Evolutionary conservation across 2,113 vertebrate genomes (phyloP).

Genomic region (Argyrosomus japonicus): DNA sequence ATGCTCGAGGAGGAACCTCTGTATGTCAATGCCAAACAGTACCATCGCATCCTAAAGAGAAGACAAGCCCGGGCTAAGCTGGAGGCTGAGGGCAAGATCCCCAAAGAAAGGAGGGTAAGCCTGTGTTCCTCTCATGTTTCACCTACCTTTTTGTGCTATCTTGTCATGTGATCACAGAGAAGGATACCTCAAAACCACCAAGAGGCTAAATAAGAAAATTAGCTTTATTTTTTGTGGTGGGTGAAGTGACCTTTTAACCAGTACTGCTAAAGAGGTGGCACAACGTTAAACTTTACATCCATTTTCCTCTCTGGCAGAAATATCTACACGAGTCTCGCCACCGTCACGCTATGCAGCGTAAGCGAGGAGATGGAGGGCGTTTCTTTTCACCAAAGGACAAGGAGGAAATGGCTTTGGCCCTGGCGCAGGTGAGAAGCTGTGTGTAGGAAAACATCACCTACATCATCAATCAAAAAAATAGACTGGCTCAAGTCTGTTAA

Average conservation of each 20-base stretch:
- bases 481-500: neutral
- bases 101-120: constrained; percentile 95
- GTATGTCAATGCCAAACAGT: constrained; percentile 99
- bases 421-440: constrained; percentile 86
- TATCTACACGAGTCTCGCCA: constrained; percentile 97
- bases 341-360: constrained; percentile 96
- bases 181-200: neutral
- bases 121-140: neutral
- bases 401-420: constrained; percentile 87
- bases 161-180: neutral
- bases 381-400: constrained; percentile 99
- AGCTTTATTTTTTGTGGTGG: neutral
- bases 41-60: constrained; percentile 97
- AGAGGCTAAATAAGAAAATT: neutral
- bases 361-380: constrained; percentile 94
- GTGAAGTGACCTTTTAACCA: neutral
- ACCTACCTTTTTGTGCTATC: neutral
- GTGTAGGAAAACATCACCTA: neutral
- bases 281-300: neutral
- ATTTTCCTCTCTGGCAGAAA: constrained; percentile 85
- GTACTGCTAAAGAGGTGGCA: neutral
- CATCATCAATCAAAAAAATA: neutral
- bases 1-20: constrained; percentile 99
- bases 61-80: constrained; percentile 96
- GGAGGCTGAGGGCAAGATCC: constrained; percentile 98